Percentiles rank a stretch among this genome's conserved stretches.
Conservation (phyloP, 2,888 invertebrate species). For the Oscheius sp. region DNA sequence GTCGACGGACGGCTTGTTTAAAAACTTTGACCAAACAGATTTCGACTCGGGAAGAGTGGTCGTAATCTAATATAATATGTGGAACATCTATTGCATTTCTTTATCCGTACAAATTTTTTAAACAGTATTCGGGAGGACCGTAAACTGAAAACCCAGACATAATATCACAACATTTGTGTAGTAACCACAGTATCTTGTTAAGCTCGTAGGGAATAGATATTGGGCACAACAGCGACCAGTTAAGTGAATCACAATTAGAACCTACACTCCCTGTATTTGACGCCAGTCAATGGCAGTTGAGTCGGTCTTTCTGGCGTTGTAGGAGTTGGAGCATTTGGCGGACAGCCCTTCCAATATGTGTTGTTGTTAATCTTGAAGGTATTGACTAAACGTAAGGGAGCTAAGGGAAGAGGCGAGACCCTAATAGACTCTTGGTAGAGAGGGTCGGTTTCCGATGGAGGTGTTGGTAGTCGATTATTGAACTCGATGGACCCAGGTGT, state of each 20-base stretch:
- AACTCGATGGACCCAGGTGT: no score
- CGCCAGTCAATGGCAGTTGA: slow-evolving; percentile 2
- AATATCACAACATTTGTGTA: slow-evolving; percentile 27
- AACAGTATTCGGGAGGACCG: no score
- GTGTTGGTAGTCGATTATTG: no score
- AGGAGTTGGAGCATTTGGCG: not conserved
- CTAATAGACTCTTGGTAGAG: no score
- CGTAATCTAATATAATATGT: not conserved
- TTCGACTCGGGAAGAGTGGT: not conserved
- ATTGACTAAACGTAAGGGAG: no score
- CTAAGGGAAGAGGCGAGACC: no score
- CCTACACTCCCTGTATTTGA: not conserved
- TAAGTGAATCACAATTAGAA: not conserved
- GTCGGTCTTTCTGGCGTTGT: slow-evolving; percentile 12
- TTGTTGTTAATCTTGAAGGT: slow-evolving; percentile 8
- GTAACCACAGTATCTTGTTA: slow-evolving; percentile 4
- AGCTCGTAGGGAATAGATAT: not conserved
- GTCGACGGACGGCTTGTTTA: no score
- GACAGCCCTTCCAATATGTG: not conserved
- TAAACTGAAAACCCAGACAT: not conserved
- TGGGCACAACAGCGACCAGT: not conserved
- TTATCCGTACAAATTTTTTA: no score
- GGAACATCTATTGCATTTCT: no score
- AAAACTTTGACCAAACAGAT: no score
- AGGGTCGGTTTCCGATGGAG: no score